Evolutionary conservation across 2,113 vertebrate genomes (phyloP), one percentile per base, ranked within the genome.

Genomic region (Archocentrus centrarchus): DNA sequence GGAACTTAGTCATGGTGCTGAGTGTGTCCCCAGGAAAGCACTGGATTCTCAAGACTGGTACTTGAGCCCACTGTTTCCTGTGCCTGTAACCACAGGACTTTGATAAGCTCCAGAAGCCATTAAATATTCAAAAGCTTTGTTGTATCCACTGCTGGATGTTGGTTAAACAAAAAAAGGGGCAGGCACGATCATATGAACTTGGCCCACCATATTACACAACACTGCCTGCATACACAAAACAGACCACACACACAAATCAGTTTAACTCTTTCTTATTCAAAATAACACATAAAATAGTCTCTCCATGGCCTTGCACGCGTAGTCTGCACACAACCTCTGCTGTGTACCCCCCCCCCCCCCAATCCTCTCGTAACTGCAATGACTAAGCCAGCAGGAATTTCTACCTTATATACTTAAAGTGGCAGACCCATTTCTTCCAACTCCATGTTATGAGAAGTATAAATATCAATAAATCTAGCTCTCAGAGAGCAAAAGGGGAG

Each of bases 321-420:
- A 64, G 50, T 70, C 59, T 41, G 6, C 82, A 85, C 83, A 86
- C 66, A 66, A 82, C 55, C 27, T 73, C 82, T 35, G 75, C 86
- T 85, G 80, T 63, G 79, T 63, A 57, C 79, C 73, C 77, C 90
- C 88, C 68, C 89, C 81, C 87, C 90, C 88, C 68, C 89, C 81
- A 86, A 90, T 89, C 87, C 92, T 89, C 83, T 91, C 90, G 86
- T 77, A 91, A 84, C 87, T 68, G 80, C 81, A 88, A 79, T 92
- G 92, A 94, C 86, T 94, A 92, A 95, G 89, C 89, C 86, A 75
- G 55, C 80, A 92, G 86, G 89, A 95, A 95, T 95, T 89, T 92
- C 81, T 87, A 89, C 91, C 89, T 92, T 92, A 90, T 91, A 94
- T 85, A 87, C 86, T 94, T 91, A 91, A 93, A 91, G 93, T 83